Evolutionary conservation across 1,140 invertebrate species (phyloP), one percentile per base, ranked within the genome.

Genomic region (Nixonia krombeini): DNA sequence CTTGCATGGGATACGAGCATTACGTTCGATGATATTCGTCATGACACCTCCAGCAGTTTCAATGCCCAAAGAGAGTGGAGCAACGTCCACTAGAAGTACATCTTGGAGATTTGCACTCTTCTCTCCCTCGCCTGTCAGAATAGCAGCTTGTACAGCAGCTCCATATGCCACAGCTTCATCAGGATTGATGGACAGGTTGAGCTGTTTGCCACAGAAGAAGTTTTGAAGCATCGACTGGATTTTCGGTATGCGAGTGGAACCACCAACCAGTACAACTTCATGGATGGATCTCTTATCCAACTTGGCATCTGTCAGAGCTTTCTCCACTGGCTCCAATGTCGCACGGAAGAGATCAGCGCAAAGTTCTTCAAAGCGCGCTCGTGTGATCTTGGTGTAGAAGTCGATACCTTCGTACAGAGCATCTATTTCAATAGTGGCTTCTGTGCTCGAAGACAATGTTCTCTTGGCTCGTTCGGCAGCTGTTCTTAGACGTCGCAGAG

Each of bases 181-280:
- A 1, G 89, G 89, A 64, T 90, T 91, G 65, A 90, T 90, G 13
- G 90, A 91, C 26, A 92, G 85, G 69, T 90, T 90, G 5, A 90
- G 76, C 12, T 85, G 74, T 70, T 90, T 90, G 21, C 89, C 88
- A 47, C 84, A 81, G 82, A 90, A 90, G 80, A 88, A 90, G 72
- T 89, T 87, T 70, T 89, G 86, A 3, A 90, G 73, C 73, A 90
- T 82, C 2, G 78, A 85, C 68, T 90, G 89, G 33, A 91, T 87
- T 72, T 90, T 90, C 0, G 89, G 89, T 28, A 91, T 90, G 13
- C 93, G 86, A 6, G 91, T 94, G 0, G 92, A 93, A 10, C 92
- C 93, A 12, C 93, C 92, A 10, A 94, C 92, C 9, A 94, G 85
- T 1, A 94, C 91, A 5, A 94, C 89, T 57, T 94, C 92, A 72